phyloP scores from a whole-genome alignment of 2,113 vertebrate species.

The Verasper variegatus region DNA sequence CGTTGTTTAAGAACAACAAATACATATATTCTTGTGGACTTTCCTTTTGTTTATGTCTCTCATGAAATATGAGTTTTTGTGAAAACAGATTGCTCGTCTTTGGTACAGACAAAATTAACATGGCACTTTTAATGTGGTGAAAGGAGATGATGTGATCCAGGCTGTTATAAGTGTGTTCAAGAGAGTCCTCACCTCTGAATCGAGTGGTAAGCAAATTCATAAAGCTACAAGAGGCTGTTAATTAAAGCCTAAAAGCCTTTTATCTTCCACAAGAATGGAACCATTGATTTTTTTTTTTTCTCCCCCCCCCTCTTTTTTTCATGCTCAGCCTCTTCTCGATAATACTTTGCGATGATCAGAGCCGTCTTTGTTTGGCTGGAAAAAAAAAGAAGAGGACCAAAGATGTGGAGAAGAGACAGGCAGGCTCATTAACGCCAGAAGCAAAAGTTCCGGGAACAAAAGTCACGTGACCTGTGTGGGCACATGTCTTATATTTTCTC shows the following conservation, averaged over 20 bases:
- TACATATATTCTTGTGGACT: too few species aligned
- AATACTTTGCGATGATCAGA: constrained; percentile 77
- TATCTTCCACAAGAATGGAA: constrained; percentile 73
- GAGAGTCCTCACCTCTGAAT: constrained; percentile 66
- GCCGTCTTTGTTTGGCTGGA: constrained; percentile 73
- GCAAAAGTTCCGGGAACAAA: constrained; percentile 78
- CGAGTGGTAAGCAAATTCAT: constrained; percentile 78
- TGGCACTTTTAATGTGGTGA: constrained; percentile 44
- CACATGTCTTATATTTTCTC: constrained; percentile 61
- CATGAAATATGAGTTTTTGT: not conserved
- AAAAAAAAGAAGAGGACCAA: constrained; percentile 40
- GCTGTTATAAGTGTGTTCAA: constrained; percentile 58
- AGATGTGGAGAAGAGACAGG: constrained; percentile 69
- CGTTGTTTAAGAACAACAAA: too few species aligned
- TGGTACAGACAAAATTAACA: constrained; percentile 44
- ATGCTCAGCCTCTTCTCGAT: constrained; percentile 58
- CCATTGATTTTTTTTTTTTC: constrained; percentile 71
- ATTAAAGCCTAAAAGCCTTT: constrained; percentile 80
- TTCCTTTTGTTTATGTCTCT: too few species aligned
- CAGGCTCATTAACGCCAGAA: constrained; percentile 79
- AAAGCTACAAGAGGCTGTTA: constrained; percentile 73
- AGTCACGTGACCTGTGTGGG: constrained; percentile 78
- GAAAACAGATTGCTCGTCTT: not conserved
- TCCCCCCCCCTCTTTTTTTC: not conserved
- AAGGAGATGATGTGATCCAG: constrained; percentile 55